phyloP scores from a whole-genome alignment of 64 coral and sea anemone genomes.

The Pocillopora verrucosa region DNA sequence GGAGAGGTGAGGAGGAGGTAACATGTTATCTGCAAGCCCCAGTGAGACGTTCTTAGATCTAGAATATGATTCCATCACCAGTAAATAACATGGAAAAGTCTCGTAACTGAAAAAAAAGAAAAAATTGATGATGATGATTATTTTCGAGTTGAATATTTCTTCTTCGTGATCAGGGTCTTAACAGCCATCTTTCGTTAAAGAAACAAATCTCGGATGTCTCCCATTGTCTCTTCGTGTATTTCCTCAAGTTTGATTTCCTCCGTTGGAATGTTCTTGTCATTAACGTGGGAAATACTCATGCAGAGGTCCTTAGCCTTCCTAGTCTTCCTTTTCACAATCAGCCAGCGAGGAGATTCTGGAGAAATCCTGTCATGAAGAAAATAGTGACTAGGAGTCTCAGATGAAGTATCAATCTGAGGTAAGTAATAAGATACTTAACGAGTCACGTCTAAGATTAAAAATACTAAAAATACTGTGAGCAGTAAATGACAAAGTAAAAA shows the following conservation, averaged over 20 bases:
- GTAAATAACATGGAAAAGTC: too few relatives aligned
- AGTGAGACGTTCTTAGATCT: too few relatives aligned
- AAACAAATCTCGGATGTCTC: slow-evolving; percentile 64
- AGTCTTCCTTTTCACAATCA: slow-evolving; percentile 68
- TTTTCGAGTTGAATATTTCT: too few relatives aligned
- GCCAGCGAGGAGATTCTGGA: slow-evolving; percentile 78
- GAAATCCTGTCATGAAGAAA: slow-evolving; percentile 1
- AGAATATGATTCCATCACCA: too few relatives aligned
- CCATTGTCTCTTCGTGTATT: slow-evolving; percentile 21
- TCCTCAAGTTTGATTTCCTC: slow-evolving; percentile 23
- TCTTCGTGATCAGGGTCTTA: neutral
- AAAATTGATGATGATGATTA: too few relatives aligned
- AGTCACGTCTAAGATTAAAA: too few relatives aligned
- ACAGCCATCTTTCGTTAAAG: neutral
- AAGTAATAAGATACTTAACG: neutral
- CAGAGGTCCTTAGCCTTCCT: slow-evolving; percentile 51
- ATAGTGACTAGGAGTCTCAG: neutral
- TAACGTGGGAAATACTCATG: slow-evolving; percentile 41
- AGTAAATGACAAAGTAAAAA: too few relatives aligned
- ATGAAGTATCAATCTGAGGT: neutral
- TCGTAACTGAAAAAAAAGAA: too few relatives aligned
- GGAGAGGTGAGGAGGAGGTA: too few relatives aligned
- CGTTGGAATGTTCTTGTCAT: slow-evolving; percentile 29
- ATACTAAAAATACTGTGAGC: too few relatives aligned
- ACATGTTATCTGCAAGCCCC: too few relatives aligned